phyloP scores from a whole-genome alignment of 1,140 invertebrate species.

The Elymnias hypermnestra region DNA sequence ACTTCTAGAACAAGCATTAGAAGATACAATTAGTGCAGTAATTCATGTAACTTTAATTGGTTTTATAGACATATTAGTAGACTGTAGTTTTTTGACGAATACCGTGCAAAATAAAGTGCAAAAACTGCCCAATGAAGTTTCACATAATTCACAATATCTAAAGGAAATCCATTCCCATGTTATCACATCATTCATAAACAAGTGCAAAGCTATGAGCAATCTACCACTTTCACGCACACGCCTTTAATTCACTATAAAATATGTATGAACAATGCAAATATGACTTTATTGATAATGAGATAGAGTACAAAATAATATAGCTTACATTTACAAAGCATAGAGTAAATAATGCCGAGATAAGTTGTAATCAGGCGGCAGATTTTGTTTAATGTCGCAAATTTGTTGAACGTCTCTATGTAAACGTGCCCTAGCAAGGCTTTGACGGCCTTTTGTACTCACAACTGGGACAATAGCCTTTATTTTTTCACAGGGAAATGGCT shows the following conservation, averaged over 20 bases:
- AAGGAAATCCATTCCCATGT: too few species aligned
- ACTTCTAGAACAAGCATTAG: too few species aligned
- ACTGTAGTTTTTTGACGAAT: too few species aligned
- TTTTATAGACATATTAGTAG: too few species aligned
- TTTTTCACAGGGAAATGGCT: too few species aligned
- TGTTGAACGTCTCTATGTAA: constrained; percentile 1
- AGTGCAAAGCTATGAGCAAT: constrained; percentile 17
- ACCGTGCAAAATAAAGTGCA: too few species aligned
- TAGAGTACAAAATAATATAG: too few species aligned
- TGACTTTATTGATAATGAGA: neutral
- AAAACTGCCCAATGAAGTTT: too few species aligned
- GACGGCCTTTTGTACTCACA: neutral
- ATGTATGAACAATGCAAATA: neutral
- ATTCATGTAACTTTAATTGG: too few species aligned
- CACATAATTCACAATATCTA: too few species aligned
- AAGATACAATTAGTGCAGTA: too few species aligned
- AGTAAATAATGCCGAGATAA: constrained; percentile 14
- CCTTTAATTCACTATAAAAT: constrained; percentile 4
- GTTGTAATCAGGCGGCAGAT: constrained; percentile 14
- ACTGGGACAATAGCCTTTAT: constrained; percentile 1
- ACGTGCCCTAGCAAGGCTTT: neutral
- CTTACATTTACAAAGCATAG: neutral
- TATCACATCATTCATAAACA: too few species aligned
- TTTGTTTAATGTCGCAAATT: constrained; percentile 19
- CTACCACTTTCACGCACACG: constrained; percentile 14